A percentile compares a stretch with the other conserved stretches of the same genome.
phyloP scores from a whole-genome alignment of 2,888 invertebrate genomes.

The Nebria brevicollis region DNA sequence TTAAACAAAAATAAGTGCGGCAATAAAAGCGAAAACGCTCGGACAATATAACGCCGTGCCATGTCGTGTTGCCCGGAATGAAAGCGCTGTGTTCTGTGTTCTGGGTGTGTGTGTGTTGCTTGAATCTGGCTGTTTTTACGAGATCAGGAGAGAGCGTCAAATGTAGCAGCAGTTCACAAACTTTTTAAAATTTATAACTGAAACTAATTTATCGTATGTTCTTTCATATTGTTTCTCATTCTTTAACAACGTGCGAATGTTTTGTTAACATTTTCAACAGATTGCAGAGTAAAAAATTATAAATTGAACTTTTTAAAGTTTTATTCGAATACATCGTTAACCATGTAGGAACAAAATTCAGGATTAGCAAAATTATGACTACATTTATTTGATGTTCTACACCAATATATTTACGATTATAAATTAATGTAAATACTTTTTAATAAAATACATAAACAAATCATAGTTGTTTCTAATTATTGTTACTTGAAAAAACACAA shows the following conservation, averaged over 20 bases:
- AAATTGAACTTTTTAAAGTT: no score
- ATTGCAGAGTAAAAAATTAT: no score
- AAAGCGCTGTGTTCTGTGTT: background rate
- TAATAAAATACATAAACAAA: no score
- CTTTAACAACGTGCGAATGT: background rate
- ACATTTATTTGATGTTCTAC: no score
- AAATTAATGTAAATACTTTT: no score
- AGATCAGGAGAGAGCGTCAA: slow-evolving; percentile 11
- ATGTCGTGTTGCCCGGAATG: background rate
- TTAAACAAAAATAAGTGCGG: slow-evolving; percentile 38
- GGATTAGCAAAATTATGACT: no score
- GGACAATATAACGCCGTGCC: slow-evolving; percentile 21
- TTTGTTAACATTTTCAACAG: background rate
- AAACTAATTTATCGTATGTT: background rate
- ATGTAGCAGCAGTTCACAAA: slow-evolving; percentile 22
- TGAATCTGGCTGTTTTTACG: slow-evolving; percentile 29
- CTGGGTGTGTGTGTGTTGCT: background rate
- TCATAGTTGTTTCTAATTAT: no score
- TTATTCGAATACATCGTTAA: no score
- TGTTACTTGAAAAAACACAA: no score
- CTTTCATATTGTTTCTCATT: background rate
- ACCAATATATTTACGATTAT: no score
- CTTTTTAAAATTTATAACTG: slow-evolving; percentile 4
- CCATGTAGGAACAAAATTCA: no score
- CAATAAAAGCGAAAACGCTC: slow-evolving; percentile 40